A percentile compares a stretch with the other conserved stretches of the same genome.
Conservation (phyloP, 2,888 invertebrate genomes). For the Stenolophus ochropezus region DNA sequence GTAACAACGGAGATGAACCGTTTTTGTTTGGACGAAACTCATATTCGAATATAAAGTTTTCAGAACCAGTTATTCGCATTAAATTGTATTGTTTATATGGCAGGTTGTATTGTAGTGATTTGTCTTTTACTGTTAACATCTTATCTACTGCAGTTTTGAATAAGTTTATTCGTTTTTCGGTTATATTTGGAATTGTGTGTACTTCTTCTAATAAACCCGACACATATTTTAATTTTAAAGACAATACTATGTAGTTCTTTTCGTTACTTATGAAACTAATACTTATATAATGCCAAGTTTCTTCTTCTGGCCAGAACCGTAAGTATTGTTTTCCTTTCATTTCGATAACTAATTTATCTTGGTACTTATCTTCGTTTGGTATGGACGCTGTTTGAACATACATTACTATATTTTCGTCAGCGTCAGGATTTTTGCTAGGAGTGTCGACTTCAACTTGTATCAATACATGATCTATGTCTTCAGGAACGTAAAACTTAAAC, state of each 20-base stretch:
- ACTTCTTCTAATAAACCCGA: slow-evolving; percentile 15
- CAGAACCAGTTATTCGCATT: slow-evolving; percentile 79
- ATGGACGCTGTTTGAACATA: slow-evolving; percentile 75
- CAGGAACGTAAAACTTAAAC: slow-evolving; percentile 69
- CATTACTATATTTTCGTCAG: slow-evolving; percentile 68
- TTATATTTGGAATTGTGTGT: neutral
- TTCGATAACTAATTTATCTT: slow-evolving; percentile 69
- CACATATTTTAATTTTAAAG: slow-evolving; percentile 44
- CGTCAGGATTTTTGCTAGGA: slow-evolving; percentile 64
- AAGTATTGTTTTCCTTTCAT: slow-evolving; percentile 70
- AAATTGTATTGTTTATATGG: slow-evolving; percentile 69
- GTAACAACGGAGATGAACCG: slow-evolving; percentile 78
- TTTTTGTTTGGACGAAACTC: slow-evolving; percentile 80
- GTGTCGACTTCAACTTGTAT: slow-evolving; percentile 66
- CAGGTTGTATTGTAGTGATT: slow-evolving; percentile 26
- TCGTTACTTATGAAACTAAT: slow-evolving; percentile 64
- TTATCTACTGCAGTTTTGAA: slow-evolving; percentile 47
- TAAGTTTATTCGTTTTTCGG: slow-evolving; percentile 20
- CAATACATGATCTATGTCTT: slow-evolving; percentile 66
- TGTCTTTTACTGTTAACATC: slow-evolving; percentile 28
- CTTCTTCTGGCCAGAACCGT: slow-evolving; percentile 76
- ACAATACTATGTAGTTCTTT: slow-evolving; percentile 22
- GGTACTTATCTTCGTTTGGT: slow-evolving; percentile 74
- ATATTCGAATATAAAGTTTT: slow-evolving; percentile 86
- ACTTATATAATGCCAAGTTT: slow-evolving; percentile 78